Evolutionary conservation across 2,113 vertebrate species (phyloP).

Genomic region (Passer montanus): DNA sequence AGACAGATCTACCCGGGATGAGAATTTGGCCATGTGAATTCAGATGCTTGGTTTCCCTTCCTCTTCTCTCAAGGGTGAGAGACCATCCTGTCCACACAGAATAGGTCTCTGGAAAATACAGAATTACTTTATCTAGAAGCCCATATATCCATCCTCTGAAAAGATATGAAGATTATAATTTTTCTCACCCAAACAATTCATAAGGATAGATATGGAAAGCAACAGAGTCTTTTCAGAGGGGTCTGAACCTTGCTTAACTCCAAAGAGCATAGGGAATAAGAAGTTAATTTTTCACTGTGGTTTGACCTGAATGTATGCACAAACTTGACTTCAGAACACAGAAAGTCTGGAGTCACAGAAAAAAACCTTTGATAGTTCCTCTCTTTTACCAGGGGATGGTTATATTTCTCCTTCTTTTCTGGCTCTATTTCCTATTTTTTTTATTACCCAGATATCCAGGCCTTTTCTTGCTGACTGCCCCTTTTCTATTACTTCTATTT

Average conservation of each 20-base stretch:
- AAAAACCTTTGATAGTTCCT: not conserved
- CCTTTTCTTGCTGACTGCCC: not conserved
- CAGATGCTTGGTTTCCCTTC: not conserved
- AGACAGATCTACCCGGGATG: rapidly evolving
- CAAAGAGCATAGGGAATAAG: not conserved
- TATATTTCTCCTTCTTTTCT: not conserved
- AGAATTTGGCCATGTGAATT: not conserved
- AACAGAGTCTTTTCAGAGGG: not conserved
- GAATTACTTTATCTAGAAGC: not conserved
- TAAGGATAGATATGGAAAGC: not conserved
- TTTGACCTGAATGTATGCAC: not conserved
- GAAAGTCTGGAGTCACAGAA: not conserved
- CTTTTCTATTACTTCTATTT: not conserved
- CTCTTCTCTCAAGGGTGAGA: not conserved
- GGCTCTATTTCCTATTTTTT: not conserved
- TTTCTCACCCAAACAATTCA: rapidly evolving
- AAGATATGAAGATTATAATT: not conserved
- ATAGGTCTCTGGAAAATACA: not conserved
- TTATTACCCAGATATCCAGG: not conserved
- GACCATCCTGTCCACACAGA: rapidly evolving
- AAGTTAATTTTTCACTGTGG: not conserved
- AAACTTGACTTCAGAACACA: not conserved
- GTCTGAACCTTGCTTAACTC: not conserved
- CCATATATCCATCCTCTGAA: not conserved
- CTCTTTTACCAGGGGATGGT: rapidly evolving